Conservation (phyloP, 2,888 invertebrate species). For the Hanleya hanleyi region DNA sequence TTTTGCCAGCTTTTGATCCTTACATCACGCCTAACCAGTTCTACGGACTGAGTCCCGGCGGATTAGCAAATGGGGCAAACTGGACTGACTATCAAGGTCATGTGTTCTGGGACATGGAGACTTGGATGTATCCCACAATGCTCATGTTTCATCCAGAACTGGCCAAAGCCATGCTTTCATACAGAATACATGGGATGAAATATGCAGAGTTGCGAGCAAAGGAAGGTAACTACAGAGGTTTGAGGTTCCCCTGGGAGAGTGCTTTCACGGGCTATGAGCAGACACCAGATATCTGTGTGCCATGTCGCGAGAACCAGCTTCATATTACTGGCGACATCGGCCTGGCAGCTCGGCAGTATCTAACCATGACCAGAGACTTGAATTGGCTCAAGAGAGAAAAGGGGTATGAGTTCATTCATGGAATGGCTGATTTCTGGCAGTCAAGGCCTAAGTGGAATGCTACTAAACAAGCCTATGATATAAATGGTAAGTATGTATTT, state of each 20-base stretch:
- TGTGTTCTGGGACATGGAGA: constrained; percentile 8
- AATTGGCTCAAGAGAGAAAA: constrained; percentile 41
- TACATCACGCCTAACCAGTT: constrained; percentile 22
- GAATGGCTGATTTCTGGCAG: constrained; percentile 45
- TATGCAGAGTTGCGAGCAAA: constrained; percentile 35
- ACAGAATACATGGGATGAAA: constrained; percentile 16
- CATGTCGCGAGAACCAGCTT: constrained; percentile 34
- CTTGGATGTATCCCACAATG: constrained; percentile 9
- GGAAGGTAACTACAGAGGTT: constrained; percentile 31
- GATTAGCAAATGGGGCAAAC: constrained; percentile 18
- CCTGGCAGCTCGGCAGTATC: constrained; percentile 48
- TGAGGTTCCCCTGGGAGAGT: constrained; percentile 45
- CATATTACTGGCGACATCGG: constrained; percentile 45
- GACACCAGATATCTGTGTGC: constrained; percentile 34
- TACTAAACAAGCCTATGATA: constrained; percentile 37
- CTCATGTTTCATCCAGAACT: constrained; percentile 41
- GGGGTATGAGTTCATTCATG: constrained; percentile 44
- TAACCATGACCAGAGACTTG: constrained; percentile 45
- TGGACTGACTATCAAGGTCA: constrained; percentile 48
- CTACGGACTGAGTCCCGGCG: constrained; percentile 38
- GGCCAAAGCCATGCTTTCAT: constrained; percentile 43
- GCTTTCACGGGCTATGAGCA: constrained; percentile 48
- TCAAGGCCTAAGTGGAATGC: constrained; percentile 36
- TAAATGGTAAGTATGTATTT: constrained; percentile 36
- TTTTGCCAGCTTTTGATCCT: constrained; percentile 42